These are phyloP conservation scores for Acanthurus tractus DNA, from an alignment of 2,797 vertebrate genomes.

Conservation along the genomic window DNA sequence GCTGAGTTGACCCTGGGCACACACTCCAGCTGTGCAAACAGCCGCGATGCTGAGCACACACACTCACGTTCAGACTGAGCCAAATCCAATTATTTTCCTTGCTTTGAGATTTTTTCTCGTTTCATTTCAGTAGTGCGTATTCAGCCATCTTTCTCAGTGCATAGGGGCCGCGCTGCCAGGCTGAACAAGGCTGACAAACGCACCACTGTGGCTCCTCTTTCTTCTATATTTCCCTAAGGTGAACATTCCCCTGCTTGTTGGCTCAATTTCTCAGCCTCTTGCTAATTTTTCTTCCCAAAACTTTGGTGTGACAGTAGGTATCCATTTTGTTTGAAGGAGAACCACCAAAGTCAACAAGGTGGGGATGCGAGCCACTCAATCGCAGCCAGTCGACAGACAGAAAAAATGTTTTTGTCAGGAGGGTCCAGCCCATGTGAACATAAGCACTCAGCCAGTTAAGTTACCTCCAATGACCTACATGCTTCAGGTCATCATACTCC, in stretches of 20 bases:
- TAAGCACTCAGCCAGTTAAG: conserved; percentile 4
- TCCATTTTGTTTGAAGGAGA: conserved; percentile 62
- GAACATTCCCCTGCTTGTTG: conserved; percentile 57
- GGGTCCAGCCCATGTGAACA: conserved; percentile 37
- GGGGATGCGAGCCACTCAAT: conserved; percentile 45
- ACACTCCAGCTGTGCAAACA: conserved; percentile 81
- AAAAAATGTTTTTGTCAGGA: conserved; percentile 45
- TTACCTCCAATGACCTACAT: conserved; percentile 36
- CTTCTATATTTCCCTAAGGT: conserved; percentile 40
- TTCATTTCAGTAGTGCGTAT: conserved; percentile 71
- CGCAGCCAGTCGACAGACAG: conserved; percentile 43
- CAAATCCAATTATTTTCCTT: conserved; percentile 82
- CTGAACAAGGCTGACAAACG: conserved; percentile 61
- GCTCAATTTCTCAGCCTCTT: conserved; percentile 53
- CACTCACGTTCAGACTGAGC: conserved; percentile 61
- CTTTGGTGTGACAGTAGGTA: conserved; percentile 54
- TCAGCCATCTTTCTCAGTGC: conserved; percentile 55
- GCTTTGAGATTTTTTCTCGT: conserved; percentile 60
- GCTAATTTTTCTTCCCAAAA: conserved; percentile 45
- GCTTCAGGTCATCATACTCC: conserved; percentile 20
- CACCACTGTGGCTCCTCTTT: conserved; percentile 52
- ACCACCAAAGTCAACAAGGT: conserved; percentile 73
- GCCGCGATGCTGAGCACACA: conserved; percentile 72
- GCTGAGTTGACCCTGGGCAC: conserved; percentile 76
- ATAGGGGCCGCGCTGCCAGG: conserved; percentile 48